A percentile compares a stretch with the other conserved stretches of the same genome.
These are phyloP conservation scores for Ivindomyrus marchei DNA, from an alignment of 2,113 vertebrate species.

Conservation along the genomic window DNA sequence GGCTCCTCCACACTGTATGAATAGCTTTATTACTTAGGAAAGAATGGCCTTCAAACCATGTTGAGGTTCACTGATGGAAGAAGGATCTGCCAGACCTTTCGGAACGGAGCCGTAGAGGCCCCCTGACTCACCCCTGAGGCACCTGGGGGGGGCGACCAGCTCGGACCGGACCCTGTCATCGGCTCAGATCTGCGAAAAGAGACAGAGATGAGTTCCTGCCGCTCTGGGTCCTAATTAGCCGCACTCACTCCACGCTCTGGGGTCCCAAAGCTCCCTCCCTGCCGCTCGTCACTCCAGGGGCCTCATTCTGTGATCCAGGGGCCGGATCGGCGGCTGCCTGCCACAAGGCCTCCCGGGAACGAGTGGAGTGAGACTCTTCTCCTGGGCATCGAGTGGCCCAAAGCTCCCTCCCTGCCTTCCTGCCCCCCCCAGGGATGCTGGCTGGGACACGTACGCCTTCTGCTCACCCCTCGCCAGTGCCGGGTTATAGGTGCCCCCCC, in stretches of 20 bases:
- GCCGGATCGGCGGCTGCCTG: not conserved
- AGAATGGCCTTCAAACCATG: not conserved
- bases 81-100: not conserved
- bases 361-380: not conserved
- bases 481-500: not conserved
- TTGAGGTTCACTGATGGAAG: not conserved
- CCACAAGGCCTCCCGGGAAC: not conserved
- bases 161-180: slow-evolving; percentile 32
- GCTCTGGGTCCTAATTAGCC: slow-evolving; percentile 19
- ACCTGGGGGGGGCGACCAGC: slow-evolving; percentile 20
- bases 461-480: not conserved
- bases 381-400: not conserved
- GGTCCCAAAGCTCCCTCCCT: not conserved
- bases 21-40: not conserved
- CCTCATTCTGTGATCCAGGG: not conserved
- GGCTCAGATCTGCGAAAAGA: slow-evolving; percentile 30
- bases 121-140: not conserved
- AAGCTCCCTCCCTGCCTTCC: not conserved
- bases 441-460: not conserved
- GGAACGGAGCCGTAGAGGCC: not conserved
- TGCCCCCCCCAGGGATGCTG: not conserved
- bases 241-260: not conserved
- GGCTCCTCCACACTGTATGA: not conserved
- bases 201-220: slow-evolving; percentile 22
- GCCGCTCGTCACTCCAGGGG: not conserved